phyloP scores from a whole-genome alignment of 2,888 invertebrate species.

The Epinotia nisella region DNA sequence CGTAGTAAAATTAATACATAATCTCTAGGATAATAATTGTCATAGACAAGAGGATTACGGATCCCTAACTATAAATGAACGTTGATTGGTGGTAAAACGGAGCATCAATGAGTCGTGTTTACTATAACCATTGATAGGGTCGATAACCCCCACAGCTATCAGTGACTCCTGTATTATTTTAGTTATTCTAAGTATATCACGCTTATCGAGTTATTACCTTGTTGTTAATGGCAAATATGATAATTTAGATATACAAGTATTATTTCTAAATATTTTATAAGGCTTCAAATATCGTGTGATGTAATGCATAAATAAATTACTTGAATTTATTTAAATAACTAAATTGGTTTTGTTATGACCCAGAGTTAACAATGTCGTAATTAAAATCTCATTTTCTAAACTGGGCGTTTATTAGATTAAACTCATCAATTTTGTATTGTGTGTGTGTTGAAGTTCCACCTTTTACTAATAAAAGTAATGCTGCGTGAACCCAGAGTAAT shows the following conservation, averaged over 20 bases:
- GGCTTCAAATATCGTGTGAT: not conserved
- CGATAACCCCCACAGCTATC: constrained; percentile 40
- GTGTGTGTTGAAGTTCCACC: too few relatives aligned
- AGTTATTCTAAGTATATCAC: constrained; percentile 20
- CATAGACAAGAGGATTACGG: constrained; percentile 18
- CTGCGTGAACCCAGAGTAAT: too few relatives aligned
- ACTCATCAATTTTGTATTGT: too few relatives aligned
- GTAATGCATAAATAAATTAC: too few relatives aligned
- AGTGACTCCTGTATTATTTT: constrained; percentile 31
- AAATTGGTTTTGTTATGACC: not conserved
- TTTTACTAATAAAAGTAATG: too few relatives aligned
- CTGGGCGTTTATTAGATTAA: too few relatives aligned
- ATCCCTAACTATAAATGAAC: constrained; percentile 41
- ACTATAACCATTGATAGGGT: constrained; percentile 42
- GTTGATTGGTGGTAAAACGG: constrained; percentile 44
- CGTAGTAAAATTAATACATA: not conserved
- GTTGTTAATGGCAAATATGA: constrained; percentile 4
- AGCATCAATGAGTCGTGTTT: constrained; percentile 46
- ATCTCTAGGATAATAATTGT: not conserved
- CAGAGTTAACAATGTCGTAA: too few relatives aligned
- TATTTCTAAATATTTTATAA: not conserved
- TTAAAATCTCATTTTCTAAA: too few relatives aligned
- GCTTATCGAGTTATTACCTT: constrained; percentile 21
- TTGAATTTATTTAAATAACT: too few relatives aligned
- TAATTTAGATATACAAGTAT: not conserved